phyloP scores from a whole-genome alignment of 2,888 invertebrate species.

The Cylloceria caligata region DNA sequence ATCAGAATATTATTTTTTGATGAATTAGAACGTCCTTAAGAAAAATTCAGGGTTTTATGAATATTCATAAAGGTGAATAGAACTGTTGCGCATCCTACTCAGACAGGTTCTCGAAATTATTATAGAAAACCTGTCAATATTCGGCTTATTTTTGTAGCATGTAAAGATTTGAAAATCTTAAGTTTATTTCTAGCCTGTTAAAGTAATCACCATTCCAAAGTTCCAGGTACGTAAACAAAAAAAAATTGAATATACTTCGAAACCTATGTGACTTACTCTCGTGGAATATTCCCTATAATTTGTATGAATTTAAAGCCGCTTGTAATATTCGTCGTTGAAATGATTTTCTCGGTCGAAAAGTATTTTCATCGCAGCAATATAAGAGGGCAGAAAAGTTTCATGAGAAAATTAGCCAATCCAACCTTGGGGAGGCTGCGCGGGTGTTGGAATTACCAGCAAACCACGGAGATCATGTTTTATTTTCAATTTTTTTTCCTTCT shows the following conservation, averaged over 20 bases:
- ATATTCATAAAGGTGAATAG: too few species aligned
- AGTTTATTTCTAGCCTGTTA: not conserved
- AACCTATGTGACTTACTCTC: too few species aligned
- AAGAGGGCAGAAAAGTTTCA: constrained; percentile 57
- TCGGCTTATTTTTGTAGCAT: too few species aligned
- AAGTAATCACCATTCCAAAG: not conserved
- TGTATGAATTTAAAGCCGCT: constrained; percentile 47
- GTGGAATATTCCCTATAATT: not conserved
- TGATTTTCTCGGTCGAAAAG: constrained; percentile 28
- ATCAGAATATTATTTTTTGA: too few species aligned
- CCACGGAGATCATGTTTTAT: constrained; percentile 47
- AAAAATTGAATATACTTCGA: too few species aligned
- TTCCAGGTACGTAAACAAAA: too few species aligned
- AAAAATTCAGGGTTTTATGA: too few species aligned
- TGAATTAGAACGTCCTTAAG: too few species aligned
- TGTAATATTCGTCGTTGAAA: constrained; percentile 53
- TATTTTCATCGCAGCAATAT: constrained; percentile 13
- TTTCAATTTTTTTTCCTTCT: constrained; percentile 38
- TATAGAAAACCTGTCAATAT: too few species aligned
- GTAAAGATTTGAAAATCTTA: too few species aligned
- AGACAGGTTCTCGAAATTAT: too few species aligned
- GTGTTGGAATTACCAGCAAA: constrained; percentile 28
- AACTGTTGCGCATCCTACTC: too few species aligned
- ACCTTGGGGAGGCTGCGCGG: constrained; percentile 16
- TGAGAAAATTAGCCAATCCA: constrained; percentile 65